Conservation (phyloP, 2,113 vertebrate genomes). For the Eupsittula cactorum region DNA sequence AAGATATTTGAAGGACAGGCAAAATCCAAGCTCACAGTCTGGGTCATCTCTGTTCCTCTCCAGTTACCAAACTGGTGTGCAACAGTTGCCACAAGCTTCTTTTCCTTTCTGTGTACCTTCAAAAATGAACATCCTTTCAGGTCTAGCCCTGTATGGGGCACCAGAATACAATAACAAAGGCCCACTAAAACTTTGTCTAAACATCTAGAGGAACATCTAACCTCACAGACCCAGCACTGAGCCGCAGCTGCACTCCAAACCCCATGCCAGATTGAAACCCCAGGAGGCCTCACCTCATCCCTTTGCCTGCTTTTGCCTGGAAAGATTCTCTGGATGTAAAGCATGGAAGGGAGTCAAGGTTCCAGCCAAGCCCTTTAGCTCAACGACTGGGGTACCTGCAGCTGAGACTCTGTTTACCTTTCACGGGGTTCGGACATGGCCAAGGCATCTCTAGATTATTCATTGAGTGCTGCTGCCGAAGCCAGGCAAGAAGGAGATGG, state of each 20-base stretch:
- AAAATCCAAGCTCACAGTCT: background rate
- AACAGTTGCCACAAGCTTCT: background rate
- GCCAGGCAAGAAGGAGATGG: background rate
- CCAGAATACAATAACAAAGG: background rate
- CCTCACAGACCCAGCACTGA: background rate
- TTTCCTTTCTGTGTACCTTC: background rate
- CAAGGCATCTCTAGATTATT: background rate
- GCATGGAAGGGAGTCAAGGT: background rate
- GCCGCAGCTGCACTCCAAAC: accelerated
- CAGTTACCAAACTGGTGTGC: background rate
- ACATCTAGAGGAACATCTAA: background rate
- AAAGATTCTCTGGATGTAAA: background rate
- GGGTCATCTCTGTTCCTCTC: background rate
- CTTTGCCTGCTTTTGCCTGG: background rate
- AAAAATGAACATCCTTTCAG: background rate
- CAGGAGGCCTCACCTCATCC: background rate
- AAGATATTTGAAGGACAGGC: background rate
- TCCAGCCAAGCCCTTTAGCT: background rate
- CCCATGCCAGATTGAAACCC: background rate
- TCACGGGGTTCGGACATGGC: background rate
- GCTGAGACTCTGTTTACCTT: background rate
- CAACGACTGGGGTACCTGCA: background rate
- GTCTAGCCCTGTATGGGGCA: background rate
- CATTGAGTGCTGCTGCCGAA: background rate
- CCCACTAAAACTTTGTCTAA: background rate